Conservation (phyloP, 2,113 vertebrate genomes). For the Phasianus colchicus region DNA sequence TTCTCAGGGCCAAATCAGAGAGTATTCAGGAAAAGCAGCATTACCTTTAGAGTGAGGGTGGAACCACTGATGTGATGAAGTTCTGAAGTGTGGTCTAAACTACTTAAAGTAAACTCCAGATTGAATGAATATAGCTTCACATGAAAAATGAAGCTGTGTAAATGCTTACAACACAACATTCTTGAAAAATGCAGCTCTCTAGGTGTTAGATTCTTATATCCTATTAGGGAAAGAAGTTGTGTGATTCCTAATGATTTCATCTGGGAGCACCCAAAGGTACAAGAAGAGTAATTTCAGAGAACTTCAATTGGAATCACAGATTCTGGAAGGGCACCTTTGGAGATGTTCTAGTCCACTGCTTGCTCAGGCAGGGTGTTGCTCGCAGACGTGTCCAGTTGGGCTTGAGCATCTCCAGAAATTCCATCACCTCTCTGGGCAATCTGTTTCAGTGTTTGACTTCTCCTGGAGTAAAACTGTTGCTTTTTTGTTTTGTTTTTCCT, state of each 20-base stretch:
- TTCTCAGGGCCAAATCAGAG: neutral
- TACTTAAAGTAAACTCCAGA: neutral
- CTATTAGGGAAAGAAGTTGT: neutral
- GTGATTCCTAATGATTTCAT: neutral
- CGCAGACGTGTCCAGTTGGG: neutral
- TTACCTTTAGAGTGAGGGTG: neutral
- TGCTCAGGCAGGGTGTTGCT: neutral
- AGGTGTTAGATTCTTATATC: neutral
- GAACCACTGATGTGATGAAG: neutral
- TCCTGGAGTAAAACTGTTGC: no score
- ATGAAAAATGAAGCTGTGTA: neutral
- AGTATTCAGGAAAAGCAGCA: neutral
- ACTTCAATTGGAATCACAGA: neutral
- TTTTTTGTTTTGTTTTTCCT: neutral
- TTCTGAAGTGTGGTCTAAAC: neutral
- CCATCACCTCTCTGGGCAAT: no score
- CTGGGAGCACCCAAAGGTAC: neutral
- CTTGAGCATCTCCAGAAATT: no score
- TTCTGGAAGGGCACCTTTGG: neutral
- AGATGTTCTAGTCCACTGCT: neutral
- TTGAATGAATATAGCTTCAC: neutral
- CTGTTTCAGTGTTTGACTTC: no score
- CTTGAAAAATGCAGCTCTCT: neutral
- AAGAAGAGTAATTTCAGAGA: neutral
- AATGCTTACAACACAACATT: neutral